Conservation (phyloP, 1,140 invertebrate species). For the Scaptomyza hsui region DNA sequence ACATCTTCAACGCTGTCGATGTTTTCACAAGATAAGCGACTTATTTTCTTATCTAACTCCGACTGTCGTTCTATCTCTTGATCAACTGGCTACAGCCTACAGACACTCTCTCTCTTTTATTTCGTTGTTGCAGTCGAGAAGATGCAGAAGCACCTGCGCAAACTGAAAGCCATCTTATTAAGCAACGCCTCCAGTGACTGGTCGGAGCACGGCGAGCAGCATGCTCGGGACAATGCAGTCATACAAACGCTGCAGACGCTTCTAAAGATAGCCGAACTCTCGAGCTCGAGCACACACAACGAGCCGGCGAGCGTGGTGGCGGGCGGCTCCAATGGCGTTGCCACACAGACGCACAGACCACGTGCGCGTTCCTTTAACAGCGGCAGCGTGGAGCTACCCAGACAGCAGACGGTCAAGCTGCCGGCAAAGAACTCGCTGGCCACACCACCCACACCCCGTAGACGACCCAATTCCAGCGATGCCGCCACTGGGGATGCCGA, state of each 20-base stretch:
- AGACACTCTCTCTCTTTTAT: constrained; percentile 38
- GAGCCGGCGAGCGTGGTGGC: constrained; percentile 53
- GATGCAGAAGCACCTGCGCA: constrained; percentile 80
- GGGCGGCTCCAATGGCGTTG: constrained; percentile 28
- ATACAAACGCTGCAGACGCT: constrained; percentile 77
- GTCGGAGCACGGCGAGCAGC: constrained; percentile 68
- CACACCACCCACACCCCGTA: constrained; percentile 55
- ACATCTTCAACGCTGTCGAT: constrained; percentile 32
- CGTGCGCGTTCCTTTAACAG: constrained; percentile 71
- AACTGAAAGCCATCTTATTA: constrained; percentile 72
- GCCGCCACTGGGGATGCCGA: constrained; percentile 62
- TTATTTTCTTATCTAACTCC: constrained; percentile 20
- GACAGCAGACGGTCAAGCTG: constrained; percentile 57
- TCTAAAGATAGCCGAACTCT: constrained; percentile 80
- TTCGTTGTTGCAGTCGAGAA: constrained; percentile 65
- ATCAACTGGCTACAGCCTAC: constrained; percentile 6
- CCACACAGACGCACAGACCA: constrained; percentile 42
- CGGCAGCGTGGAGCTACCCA: constrained; percentile 62
- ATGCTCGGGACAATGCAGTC: constrained; percentile 73
- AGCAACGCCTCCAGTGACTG: constrained; percentile 63
- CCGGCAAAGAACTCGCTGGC: constrained; percentile 67
- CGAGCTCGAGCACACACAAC: constrained; percentile 62
- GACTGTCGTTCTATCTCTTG: constrained; percentile 15
- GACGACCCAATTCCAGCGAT: constrained; percentile 60
- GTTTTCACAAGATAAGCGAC: constrained; percentile 57